Percentiles rank a stretch among this genome's conserved stretches.
These are phyloP conservation scores for Nomada fabriciana DNA, from an alignment of 2,888 invertebrate genomes.

Conservation along the genomic window DNA sequence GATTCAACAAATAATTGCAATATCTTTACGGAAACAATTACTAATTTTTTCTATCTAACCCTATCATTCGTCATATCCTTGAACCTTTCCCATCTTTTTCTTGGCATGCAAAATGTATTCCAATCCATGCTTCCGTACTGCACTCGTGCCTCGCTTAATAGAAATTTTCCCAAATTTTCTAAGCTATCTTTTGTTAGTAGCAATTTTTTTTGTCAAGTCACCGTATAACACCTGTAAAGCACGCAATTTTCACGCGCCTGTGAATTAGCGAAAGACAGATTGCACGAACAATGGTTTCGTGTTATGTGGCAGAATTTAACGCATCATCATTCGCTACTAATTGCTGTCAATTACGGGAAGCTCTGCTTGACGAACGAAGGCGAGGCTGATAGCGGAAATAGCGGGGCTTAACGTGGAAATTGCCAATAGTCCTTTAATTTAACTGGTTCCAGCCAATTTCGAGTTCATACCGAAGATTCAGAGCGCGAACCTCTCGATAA, in stretches of 20 bases:
- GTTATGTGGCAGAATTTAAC: constrained; percentile 61
- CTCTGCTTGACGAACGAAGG: constrained; percentile 53
- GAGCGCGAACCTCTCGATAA: constrained; percentile 25
- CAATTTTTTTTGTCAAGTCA: not conserved
- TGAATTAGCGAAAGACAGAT: not conserved
- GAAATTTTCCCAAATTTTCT: too few relatives aligned
- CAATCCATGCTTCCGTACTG: too few relatives aligned
- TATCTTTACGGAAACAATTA: too few relatives aligned
- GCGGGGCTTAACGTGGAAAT: constrained; percentile 67
- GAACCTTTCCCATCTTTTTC: too few relatives aligned
- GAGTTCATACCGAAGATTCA: constrained; percentile 54
- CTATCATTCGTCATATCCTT: too few relatives aligned
- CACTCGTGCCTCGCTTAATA: too few relatives aligned
- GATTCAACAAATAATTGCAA: too few relatives aligned
- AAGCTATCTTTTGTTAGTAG: not conserved
- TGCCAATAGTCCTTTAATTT: constrained; percentile 67
- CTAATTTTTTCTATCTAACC: too few relatives aligned
- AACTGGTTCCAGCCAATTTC: constrained; percentile 56
- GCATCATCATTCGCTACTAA: constrained; percentile 70
- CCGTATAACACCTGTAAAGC: not conserved
- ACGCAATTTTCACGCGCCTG: not conserved
- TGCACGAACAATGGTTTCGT: constrained; percentile 28
- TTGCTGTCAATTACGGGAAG: constrained; percentile 62
- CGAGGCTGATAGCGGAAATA: constrained; percentile 61
- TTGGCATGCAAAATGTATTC: too few relatives aligned